Evolutionary conservation across 2,888 invertebrate species (phyloP), one percentile per base, ranked within the genome.

Genomic region (Ganaspis brasiliensis): DNA sequence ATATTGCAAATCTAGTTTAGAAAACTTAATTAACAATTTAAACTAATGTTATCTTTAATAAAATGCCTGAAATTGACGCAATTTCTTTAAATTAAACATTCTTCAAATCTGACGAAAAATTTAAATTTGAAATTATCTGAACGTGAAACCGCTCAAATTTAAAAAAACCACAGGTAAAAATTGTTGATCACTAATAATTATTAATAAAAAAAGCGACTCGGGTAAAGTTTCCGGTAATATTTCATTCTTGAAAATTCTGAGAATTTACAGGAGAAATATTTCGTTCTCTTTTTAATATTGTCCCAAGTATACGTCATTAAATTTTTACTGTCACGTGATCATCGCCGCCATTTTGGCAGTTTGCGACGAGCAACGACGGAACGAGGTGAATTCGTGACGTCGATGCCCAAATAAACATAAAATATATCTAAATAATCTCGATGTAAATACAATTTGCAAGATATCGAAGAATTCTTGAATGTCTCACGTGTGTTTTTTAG

Each of bases 291-390:
- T 67, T 67, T 67, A 45, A 45, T 45, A 45, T 59, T 57, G n/a
- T 26, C n/a, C 63, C n/a, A 14, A 9, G 12, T n/a, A 19, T 45
- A 67, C 67, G 67, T 67, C 67, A 67, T 67, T 67, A 67, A 40
- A 45, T 45, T 45, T 45, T 24, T 45, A 1, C n/a, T 45, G 67
- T 67, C 67, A 67, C 67, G 67, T 67, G 67, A 67, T 45, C 45
- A 26, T 45, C 24, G 67, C 21, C 67, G 67, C 67, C 67, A 67
- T 67, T 24, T 67, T 67, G 67, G 26, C 67, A 67, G 67, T 67
- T 67, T 40, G 67, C 67, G 67, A 63, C 67, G 56, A 56, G 56
- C 56, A 24, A 67, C 67, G 67, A 45, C 67, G 45, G 26, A 45
- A 40, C 63, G 37, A 63, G 21, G 37, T 8, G 40, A 45, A 45